Conservation (phyloP, 2,888 invertebrate species). For the Drosophila rubida region DNA sequence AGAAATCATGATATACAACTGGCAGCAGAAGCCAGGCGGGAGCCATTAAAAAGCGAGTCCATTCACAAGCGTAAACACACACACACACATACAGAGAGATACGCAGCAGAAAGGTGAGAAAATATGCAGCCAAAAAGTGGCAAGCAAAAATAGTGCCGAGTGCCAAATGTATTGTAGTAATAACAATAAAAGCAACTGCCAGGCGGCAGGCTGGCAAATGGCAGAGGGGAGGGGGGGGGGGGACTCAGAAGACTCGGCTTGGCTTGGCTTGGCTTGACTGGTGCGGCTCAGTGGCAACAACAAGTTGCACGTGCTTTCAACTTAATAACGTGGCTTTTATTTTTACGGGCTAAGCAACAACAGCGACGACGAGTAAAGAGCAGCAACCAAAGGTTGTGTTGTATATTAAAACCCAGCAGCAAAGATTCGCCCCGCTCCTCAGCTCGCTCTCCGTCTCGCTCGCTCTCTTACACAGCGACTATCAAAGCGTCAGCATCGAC, state of each 20-base stretch:
- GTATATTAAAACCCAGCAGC: slow-evolving; percentile 57
- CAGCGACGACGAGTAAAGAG: slow-evolving; percentile 29
- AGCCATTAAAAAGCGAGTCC: slow-evolving; percentile 63
- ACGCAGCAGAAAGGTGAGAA: slow-evolving; percentile 65
- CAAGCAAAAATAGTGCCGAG: slow-evolving; percentile 74
- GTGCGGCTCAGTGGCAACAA: slow-evolving; percentile 57
- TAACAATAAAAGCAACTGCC: slow-evolving; percentile 78
- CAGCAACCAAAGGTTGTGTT: slow-evolving; percentile 57
- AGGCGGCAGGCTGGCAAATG: slow-evolving; percentile 35
- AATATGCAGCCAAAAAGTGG: slow-evolving; percentile 66
- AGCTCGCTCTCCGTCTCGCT: slow-evolving; percentile 11
- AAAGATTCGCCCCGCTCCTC: slow-evolving; percentile 39
- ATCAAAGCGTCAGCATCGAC: slow-evolving; percentile 71
- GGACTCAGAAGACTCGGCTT: slow-evolving; percentile 2
- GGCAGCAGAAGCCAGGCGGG: slow-evolving; percentile 39
- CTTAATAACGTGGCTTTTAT: slow-evolving; percentile 81
- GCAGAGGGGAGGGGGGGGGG: slow-evolving; percentile 17
- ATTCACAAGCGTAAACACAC: slow-evolving; percentile 28
- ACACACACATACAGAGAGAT: slow-evolving; percentile 4
- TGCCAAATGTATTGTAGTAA: slow-evolving; percentile 80
- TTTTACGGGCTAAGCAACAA: slow-evolving; percentile 62
- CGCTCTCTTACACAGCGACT: slow-evolving; percentile 35
- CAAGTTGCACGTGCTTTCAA: slow-evolving; percentile 80
- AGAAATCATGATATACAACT: slow-evolving; percentile 70
- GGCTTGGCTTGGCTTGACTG: slow-evolving; percentile 21